Conservation (phyloP, 2,797 vertebrate species). For the Falco berigora region DNA sequence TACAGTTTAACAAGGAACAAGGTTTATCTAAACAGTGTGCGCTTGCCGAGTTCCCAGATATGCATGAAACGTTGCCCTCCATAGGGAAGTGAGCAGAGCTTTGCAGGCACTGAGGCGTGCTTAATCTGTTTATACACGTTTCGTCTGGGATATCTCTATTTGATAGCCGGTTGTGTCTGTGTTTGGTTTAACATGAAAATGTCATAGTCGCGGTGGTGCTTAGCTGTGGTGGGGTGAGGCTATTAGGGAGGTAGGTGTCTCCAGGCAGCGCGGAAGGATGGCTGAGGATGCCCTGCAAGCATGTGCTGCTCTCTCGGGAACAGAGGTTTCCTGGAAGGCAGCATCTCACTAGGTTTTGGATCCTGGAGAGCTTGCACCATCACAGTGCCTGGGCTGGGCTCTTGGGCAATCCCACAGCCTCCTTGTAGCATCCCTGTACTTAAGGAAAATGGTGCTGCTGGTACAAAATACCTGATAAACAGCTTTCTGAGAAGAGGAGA, state of each 20-base stretch:
- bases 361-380: not conserved
- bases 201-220: rapidly evolving
- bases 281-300: not conserved
- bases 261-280: not conserved
- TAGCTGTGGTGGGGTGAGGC: rapidly evolving
- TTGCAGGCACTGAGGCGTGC: not conserved
- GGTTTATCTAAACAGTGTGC: not conserved
- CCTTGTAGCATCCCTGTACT: not conserved
- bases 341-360: not conserved
- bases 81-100: not conserved
- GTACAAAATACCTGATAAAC: not conserved
- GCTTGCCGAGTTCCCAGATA: not conserved
- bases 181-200: not conserved
- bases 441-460: not conserved
- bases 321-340: not conserved
- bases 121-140: not conserved
- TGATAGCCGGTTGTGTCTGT: rapidly evolving
- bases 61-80: not conserved
- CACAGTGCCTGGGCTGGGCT: not conserved
- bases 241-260: not conserved
- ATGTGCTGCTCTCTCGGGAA: not conserved
- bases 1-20: slow-evolving; percentile 27
- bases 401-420: not conserved
- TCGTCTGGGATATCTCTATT: not conserved
- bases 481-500: not conserved